These are phyloP conservation scores for Ephestia elutella DNA, from an alignment of 1,140 invertebrate genomes.

Conservation along the genomic window DNA sequence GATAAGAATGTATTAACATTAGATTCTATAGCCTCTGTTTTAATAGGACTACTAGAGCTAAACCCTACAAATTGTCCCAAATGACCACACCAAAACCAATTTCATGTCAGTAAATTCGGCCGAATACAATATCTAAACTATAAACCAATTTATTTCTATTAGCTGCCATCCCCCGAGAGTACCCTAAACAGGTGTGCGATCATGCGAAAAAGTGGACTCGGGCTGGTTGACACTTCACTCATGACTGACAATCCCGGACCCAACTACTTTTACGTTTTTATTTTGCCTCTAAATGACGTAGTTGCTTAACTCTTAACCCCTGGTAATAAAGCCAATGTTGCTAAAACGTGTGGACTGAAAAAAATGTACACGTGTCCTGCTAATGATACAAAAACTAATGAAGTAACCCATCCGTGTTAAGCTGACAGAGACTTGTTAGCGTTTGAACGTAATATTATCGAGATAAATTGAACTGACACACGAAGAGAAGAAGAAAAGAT, in stretches of 20 bases:
- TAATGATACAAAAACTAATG: conserved; percentile 1
- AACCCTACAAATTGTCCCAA: neutral
- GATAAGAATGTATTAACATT: too few species aligned
- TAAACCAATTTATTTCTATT: conserved; percentile 37
- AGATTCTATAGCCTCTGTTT: too few species aligned
- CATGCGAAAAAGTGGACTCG: conserved; percentile 55
- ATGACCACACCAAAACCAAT: conserved; percentile 9
- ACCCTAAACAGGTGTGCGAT: conserved; percentile 45
- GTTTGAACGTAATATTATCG: neutral
- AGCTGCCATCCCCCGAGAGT: conserved; percentile 30
- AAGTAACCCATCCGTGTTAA: conserved; percentile 3
- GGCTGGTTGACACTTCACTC: conserved; percentile 39
- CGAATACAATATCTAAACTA: conserved; percentile 18
- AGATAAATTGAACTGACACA: neutral
- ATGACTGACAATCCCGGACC: conserved; percentile 53
- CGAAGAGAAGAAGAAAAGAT: too few species aligned
- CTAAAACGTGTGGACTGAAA: neutral
- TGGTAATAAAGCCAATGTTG: neutral
- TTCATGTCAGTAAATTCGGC: conserved; percentile 5
- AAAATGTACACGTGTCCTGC: neutral
- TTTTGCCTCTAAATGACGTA: neutral
- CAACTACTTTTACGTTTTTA: conserved; percentile 25
- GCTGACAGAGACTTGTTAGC: neutral
- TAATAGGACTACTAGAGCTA: too few species aligned
- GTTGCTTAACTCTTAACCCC: neutral